phyloP scores from a whole-genome alignment of 2,888 invertebrate genomes.

The Acronicta leporina region DNA sequence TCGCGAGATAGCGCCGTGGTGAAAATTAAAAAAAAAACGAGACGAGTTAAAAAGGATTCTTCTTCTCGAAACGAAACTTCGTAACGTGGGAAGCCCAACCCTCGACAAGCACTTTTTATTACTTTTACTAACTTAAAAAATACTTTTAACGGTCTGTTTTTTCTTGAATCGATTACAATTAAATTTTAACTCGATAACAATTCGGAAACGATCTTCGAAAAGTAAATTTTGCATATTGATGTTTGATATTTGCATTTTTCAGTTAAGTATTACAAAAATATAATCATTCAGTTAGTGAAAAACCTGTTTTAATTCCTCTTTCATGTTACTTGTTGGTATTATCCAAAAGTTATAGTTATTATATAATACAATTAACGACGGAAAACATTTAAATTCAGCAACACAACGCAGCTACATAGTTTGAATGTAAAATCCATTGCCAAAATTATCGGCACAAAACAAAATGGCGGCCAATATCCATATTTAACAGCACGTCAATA shows the following conservation, averaged over 20 bases:
- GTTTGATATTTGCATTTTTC: conserved; percentile 17
- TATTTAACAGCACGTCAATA: conserved; percentile 81
- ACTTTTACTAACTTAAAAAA: conserved; percentile 59
- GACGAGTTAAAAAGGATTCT: conserved; percentile 71
- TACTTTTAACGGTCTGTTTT: conserved; percentile 58
- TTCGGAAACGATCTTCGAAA: conserved; percentile 26
- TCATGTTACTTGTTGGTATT: too few species aligned
- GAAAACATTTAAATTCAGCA: conserved; percentile 32
- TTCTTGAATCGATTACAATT: conserved; percentile 63
- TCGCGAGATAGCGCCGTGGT: conserved; percentile 87
- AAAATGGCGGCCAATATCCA: conserved; percentile 83
- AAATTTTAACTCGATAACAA: conserved; percentile 55
- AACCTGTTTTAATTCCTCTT: not conserved
- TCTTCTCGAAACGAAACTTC: conserved; percentile 63
- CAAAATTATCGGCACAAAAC: conserved; percentile 69
- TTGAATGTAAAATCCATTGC: conserved; percentile 56
- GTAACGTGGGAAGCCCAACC: conserved; percentile 54
- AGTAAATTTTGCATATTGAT: conserved; percentile 41
- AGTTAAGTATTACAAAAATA: too few species aligned
- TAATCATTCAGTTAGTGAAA: too few species aligned
- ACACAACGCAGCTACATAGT: conserved; percentile 39
- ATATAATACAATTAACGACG: conserved; percentile 11
- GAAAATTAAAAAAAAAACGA: conserved; percentile 85
- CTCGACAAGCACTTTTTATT: conserved; percentile 62
- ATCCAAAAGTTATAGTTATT: too few species aligned